These are phyloP conservation scores for Rhinopomastus cyanomelas DNA, from an alignment of 2,113 vertebrate species.

Conservation along the genomic window DNA sequence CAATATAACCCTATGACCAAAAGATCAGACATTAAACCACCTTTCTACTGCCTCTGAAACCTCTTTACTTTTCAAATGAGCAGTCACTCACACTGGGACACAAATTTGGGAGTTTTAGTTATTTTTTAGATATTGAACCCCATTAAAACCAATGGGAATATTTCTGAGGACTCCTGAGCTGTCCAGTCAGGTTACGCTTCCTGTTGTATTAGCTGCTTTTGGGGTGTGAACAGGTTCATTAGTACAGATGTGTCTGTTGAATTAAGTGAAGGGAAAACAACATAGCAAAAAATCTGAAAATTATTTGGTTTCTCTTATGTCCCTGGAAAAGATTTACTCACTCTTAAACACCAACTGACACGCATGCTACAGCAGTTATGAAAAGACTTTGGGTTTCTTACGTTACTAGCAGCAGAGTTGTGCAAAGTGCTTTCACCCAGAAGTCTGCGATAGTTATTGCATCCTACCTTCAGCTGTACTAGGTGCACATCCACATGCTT, in stretches of 20 bases:
- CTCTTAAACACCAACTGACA: background rate
- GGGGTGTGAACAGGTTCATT: background rate
- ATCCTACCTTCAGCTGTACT: constrained; percentile 95
- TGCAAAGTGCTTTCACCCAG: background rate
- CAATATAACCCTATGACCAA: background rate
- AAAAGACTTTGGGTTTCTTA: background rate
- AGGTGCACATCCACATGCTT: constrained; percentile 95
- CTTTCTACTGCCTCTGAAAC: background rate
- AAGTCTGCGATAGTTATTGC: background rate
- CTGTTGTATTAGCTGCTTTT: background rate
- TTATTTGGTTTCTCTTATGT: background rate
- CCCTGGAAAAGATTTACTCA: background rate
- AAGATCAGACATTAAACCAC: background rate
- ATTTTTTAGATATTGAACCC: background rate
- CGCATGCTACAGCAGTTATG: background rate
- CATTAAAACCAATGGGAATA: background rate
- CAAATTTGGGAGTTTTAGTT: background rate
- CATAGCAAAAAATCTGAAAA: background rate
- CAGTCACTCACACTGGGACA: fast-evolving
- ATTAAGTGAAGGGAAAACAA: background rate
- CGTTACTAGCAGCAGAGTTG: background rate
- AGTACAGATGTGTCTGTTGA: background rate
- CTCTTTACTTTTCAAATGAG: background rate
- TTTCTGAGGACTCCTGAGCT: background rate
- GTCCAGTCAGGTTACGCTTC: background rate